Base-by-base conservation (phyloP, 2,797 vertebrate genomes). In the Setipinna tenuifilis region DNA sequence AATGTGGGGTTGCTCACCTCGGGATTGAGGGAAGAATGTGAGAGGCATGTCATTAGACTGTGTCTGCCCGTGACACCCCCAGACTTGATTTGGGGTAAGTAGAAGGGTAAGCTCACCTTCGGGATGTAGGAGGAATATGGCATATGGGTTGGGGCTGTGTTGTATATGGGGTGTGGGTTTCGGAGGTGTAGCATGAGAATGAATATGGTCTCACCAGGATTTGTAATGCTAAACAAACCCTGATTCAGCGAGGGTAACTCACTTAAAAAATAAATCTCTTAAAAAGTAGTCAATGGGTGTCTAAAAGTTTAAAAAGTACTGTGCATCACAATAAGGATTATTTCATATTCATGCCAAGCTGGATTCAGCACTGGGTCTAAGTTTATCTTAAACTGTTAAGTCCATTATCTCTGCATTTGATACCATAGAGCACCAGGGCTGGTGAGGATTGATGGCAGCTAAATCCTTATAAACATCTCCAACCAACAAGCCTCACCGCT, bases 201-300 rank as follows among this genome's bases (percentile, higher is more conserved):
- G 21, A 83, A 11, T 11, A 25, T 59, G 50, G 50, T 84, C 62
- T 46, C 62, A 35, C 48, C 41, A 87, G 91, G 92, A 94, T 94
- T 94, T 95, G 88, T 41, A 41, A 41, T 94, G 90, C 94, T 90
- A 93, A 95, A 94, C 94, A 93, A 94, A 94, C 92, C 91, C 85
- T 82, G 75, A 90, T 86, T 93, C 90, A 88, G 83, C 87, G 85
- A 82, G 83, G 75, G 86, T 86, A 41, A 81, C 23, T n/a, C n/a
- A n/a, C n/a, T n/a, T n/a, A n/a, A n/a, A n/a, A n/a, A n/a, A 89
- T 86, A 83, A 28, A 85, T 90, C 88, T 85, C 90, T 87, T 91
- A 85, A 88, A 58, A 41, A 78, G 35, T 41, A 41, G 35, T 41
- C 35, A 41, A 41, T 5, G 35, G 35, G 35, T 41, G 35, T 41